A percentile compares a stretch with the other conserved stretches of the same genome.
Conservation (phyloP, 2,888 invertebrate species). For the Leucozona laternaria region DNA sequence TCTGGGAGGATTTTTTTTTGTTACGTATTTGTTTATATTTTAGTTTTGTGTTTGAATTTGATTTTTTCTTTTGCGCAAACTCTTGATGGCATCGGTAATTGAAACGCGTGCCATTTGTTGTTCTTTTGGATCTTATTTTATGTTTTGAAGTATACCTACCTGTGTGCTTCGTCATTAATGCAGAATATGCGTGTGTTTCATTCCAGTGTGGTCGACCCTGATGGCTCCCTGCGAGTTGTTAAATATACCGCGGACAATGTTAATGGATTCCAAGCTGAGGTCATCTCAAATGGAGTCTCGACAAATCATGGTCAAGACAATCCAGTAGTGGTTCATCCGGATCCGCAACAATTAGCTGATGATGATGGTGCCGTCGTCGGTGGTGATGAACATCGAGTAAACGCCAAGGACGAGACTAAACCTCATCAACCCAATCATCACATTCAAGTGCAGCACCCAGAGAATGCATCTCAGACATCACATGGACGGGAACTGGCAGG, state of each 20-base stretch:
- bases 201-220: constrained; percentile 88
- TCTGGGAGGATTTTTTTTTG: constrained; percentile 43
- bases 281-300: constrained; percentile 81
- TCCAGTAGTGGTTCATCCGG: constrained; percentile 67
- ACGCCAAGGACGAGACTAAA: constrained; percentile 64
- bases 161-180: constrained; percentile 27
- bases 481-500: constrained; percentile 76
- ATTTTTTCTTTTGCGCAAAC: constrained; percentile 7
- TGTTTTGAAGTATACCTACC: constrained; percentile 8
- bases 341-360: constrained; percentile 51
- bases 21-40: constrained; percentile 29
- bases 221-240: constrained; percentile 89
- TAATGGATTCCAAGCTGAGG: constrained; percentile 89
- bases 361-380: constrained; percentile 18
- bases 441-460: constrained; percentile 75
- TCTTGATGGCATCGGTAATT: background rate
- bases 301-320: constrained; percentile 79
- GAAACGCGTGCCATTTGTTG: constrained; percentile 36
- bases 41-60: constrained; percentile 16
- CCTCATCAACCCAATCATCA: constrained; percentile 51
- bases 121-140: constrained; percentile 39
- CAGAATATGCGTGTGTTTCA: constrained; percentile 77
- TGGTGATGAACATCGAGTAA: constrained; percentile 42
- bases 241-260: constrained; percentile 89
- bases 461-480: constrained; percentile 4